Evolutionary conservation across 2,113 vertebrate species (phyloP).

Genomic region (Eulemur macaco): DNA sequence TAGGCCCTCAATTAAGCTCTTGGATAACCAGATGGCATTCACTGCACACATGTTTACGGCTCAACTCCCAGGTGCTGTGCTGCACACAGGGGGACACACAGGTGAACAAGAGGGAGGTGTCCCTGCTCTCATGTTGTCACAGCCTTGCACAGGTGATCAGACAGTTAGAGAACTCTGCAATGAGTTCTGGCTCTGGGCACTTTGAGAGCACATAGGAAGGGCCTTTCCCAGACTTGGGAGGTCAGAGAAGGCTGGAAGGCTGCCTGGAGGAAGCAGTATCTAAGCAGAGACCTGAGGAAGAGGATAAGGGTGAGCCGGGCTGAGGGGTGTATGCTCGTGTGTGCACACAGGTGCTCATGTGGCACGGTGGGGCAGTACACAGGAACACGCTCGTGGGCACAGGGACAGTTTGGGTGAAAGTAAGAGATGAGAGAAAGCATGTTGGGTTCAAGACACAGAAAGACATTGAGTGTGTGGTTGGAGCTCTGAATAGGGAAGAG

Average conservation of each 20-base stretch:
- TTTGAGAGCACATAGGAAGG: neutral
- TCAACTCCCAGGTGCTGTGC: neutral
- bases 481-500: neutral
- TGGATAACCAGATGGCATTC: neutral
- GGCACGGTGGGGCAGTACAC: neutral
- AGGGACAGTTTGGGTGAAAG: neutral
- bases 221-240: neutral
- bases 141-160: neutral
- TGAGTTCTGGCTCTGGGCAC: neutral
- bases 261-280: too few species aligned
- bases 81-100: neutral
- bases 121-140: neutral
- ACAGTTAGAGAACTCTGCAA: neutral
- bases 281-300: neutral
- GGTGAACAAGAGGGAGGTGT: neutral
- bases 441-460: neutral
- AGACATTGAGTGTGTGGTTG: rapidly evolving
- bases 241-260: neutral
- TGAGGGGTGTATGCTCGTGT: too few species aligned
- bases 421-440: neutral
- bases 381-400: neutral
- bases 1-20: neutral
- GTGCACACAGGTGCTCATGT: neutral
- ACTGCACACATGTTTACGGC: neutral
- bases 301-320: neutral